phyloP scores from a whole-genome alignment of 2,797 vertebrate genomes.

The Jordanella pulchra region DNA sequence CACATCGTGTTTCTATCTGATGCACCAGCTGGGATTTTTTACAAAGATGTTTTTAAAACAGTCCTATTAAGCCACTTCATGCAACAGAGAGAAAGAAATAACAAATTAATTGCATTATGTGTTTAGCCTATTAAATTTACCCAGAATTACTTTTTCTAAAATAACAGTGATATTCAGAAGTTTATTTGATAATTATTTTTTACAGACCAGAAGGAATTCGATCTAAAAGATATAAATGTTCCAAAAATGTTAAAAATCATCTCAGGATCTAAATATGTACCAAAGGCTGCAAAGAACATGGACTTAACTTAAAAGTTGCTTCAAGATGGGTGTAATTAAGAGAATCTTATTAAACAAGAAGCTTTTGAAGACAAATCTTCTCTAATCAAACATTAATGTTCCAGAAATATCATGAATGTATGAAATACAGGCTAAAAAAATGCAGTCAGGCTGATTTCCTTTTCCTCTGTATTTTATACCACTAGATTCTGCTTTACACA shows the following conservation, averaged over 20 bases:
- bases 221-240: background rate
- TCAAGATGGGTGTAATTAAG: background rate
- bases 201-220: background rate
- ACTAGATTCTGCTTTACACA: background rate
- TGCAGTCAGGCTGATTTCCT: background rate
- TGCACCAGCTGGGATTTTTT: background rate
- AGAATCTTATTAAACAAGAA: background rate
- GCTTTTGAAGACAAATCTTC: background rate
- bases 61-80: background rate
- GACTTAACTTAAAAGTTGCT: background rate
- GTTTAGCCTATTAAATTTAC: background rate
- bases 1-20: background rate
- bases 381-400: slow-evolving; percentile 1
- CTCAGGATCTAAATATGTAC: background rate
- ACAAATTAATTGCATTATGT: background rate
- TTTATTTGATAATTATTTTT: background rate
- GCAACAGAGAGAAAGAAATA: background rate
- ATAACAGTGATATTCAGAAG: background rate
- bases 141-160: background rate
- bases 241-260: background rate
- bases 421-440: background rate
- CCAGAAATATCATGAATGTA: background rate
- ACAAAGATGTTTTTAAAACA: background rate
- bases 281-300: background rate
- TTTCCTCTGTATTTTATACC: background rate